phyloP scores from a whole-genome alignment of 2,113 vertebrate genomes.

The Boulengeromyrus knoepffleri region DNA sequence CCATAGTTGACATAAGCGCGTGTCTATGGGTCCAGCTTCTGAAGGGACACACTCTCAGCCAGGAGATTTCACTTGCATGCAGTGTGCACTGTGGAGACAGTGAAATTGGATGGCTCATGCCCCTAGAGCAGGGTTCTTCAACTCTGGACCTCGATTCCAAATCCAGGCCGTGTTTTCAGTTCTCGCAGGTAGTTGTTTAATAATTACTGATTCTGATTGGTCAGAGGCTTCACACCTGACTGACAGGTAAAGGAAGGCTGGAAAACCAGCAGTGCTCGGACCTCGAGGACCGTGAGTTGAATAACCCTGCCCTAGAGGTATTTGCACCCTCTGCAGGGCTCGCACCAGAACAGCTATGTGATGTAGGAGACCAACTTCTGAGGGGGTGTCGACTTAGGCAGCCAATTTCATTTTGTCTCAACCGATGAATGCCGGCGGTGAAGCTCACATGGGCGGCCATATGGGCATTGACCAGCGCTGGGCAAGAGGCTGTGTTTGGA shows the following conservation, averaged over 20 bases:
- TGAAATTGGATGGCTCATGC: neutral
- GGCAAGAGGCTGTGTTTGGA: neutral
- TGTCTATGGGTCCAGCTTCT: neutral
- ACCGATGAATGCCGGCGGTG: neutral
- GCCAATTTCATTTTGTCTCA: neutral
- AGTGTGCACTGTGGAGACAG: neutral
- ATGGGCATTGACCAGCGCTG: neutral
- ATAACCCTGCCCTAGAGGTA: neutral
- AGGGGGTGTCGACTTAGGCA: neutral
- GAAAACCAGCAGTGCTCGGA: too few species aligned
- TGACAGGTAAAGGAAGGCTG: too few species aligned
- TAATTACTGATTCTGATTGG: too few species aligned
- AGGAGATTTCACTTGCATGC: neutral
- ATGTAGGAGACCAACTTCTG: neutral
- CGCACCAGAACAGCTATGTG: neutral
- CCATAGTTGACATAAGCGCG: neutral
- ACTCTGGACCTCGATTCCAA: too few species aligned
- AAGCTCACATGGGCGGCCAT: neutral
- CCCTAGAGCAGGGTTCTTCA: neutral
- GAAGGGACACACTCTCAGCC: neutral
- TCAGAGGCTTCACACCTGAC: too few species aligned
- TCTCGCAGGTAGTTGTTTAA: too few species aligned
- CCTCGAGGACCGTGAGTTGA: too few species aligned
- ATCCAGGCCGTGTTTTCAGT: too few species aligned
- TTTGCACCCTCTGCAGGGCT: neutral